A percentile compares a stretch with the other conserved stretches of the same genome.
phyloP scores from a whole-genome alignment of 2,113 vertebrate species.

The Serilophus lunatus region DNA sequence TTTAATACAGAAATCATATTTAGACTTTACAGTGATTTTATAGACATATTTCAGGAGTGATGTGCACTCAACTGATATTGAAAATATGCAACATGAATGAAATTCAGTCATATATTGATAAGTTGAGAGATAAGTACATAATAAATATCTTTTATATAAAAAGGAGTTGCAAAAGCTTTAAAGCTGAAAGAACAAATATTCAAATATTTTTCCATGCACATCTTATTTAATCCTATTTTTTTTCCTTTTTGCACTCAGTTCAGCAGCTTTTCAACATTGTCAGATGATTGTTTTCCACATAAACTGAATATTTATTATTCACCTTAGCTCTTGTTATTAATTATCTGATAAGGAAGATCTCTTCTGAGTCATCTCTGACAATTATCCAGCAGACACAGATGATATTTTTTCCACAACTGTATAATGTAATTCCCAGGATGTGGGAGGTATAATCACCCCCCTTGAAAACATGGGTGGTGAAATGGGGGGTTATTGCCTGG shows the following conservation, averaged over 20 bases:
- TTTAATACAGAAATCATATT: not conserved
- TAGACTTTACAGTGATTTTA: not conserved
- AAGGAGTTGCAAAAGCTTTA: not conserved
- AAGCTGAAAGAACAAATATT: not conserved
- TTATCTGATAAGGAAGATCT: not conserved
- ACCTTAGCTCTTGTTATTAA: not conserved
- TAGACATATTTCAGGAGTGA: not conserved
- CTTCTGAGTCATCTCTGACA: not conserved
- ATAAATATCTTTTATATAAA: not conserved
- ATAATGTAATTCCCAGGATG: not conserved
- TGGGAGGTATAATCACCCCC: not conserved
- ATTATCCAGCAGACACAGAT: not conserved
- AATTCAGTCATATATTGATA: not conserved
- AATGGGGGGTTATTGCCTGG: not conserved
- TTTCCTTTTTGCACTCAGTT: not conserved
- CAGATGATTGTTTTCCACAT: not conserved
- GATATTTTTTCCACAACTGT: not conserved
- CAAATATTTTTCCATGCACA: not conserved
- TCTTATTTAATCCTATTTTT: not conserved
- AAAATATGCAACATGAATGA: not conserved
- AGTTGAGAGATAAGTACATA: not conserved
- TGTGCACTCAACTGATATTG: not conserved
- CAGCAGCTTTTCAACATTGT: not conserved
- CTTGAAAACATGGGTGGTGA: not conserved
- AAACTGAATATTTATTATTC: not conserved